Evolutionary conservation across 2,113 vertebrate species (phyloP).

Genomic region (Xenopus laevis): DNA sequence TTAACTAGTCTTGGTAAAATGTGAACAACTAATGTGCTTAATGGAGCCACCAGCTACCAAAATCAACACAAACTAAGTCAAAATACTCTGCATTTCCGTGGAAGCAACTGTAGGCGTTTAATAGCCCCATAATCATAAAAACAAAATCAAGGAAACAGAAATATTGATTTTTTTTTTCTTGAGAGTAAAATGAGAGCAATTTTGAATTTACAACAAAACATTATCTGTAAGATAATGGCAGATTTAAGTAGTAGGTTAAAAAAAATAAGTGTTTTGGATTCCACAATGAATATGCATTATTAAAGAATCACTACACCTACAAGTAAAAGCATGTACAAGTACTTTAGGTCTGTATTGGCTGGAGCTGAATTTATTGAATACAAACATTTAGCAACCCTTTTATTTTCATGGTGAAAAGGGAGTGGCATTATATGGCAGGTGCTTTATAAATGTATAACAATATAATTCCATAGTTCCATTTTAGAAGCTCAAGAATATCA

Average conservation of each 20-base stretch:
- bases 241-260: constrained; percentile 1
- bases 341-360: too few relatives aligned
- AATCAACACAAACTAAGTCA: constrained; percentile 38
- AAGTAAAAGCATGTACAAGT: too few relatives aligned
- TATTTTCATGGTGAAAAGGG: too few relatives aligned
- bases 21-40: constrained; percentile 37
- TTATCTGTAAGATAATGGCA: neutral
- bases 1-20: constrained; percentile 42
- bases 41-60: constrained; percentile 38
- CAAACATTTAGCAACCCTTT: too few relatives aligned
- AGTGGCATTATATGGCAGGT: too few relatives aligned
- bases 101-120: constrained; percentile 35
- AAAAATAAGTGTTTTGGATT: neutral
- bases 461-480: too few relatives aligned
- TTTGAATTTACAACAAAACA: constrained; percentile 19
- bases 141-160: constrained; percentile 49
- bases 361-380: too few relatives aligned
- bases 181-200: constrained; percentile 35
- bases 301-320: too few relatives aligned
- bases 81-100: constrained; percentile 26
- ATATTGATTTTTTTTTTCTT: constrained; percentile 49
- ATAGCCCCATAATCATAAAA: constrained; percentile 38
- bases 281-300: too few relatives aligned
- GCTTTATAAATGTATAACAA: too few relatives aligned
- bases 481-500: too few relatives aligned